Evolutionary conservation across 2,113 vertebrate genomes (phyloP).

Genomic region (Neotragus moschatus): DNA sequence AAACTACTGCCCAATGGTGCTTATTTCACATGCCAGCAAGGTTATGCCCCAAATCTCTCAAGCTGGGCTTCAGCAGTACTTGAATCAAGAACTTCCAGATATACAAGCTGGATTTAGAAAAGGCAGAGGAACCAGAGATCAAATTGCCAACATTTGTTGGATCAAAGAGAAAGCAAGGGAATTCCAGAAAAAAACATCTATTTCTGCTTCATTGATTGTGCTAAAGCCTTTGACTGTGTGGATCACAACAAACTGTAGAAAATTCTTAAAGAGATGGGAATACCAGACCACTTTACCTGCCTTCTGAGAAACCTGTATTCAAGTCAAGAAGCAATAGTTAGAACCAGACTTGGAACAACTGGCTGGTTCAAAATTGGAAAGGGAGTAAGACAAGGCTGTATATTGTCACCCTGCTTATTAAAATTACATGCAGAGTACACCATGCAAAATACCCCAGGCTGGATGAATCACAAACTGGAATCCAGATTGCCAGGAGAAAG

Average conservation of each 20-base stretch:
- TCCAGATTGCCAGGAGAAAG: background rate
- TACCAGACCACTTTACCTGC: background rate
- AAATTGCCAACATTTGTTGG: background rate
- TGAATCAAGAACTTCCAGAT: background rate
- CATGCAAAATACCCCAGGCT: background rate
- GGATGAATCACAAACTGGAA: background rate
- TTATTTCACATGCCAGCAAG: background rate
- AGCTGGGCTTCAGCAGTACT: background rate
- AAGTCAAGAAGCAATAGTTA: background rate
- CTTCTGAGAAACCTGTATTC: background rate
- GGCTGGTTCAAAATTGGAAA: background rate
- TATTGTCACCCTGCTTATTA: background rate
- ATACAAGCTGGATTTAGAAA: background rate
- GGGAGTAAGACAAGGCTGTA: background rate
- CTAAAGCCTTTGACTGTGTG: background rate
- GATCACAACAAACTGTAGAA: background rate
- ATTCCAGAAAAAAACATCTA: background rate
- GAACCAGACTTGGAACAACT: background rate
- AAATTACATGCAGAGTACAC: background rate
- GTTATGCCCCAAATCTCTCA: background rate
- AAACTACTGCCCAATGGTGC: background rate
- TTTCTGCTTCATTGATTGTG: background rate
- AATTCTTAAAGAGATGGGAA: background rate
- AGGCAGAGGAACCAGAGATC: background rate
- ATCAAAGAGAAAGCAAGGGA: background rate